Evolutionary conservation across 2,113 vertebrate species (phyloP), one percentile per base, ranked within the genome.

Genomic region (Hyperopisus bebe): DNA sequence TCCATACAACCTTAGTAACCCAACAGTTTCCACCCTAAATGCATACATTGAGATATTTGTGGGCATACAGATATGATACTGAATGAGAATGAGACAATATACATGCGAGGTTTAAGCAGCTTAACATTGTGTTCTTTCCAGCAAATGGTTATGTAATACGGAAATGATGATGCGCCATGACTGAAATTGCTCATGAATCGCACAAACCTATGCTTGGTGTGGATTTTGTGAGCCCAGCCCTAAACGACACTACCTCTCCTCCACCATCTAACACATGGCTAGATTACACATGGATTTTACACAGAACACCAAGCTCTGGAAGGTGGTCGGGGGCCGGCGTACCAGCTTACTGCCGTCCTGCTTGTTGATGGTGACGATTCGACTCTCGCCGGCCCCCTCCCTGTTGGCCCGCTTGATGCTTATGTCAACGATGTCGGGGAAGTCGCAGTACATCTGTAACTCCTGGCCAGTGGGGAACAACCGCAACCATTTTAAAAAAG

Each of bases 401-500:
- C 97, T 97, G 89, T 93, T 97, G 58, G 97, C 95, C 95, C 98
- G 98, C 87, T 99, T 99, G 94, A 99, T 96, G 94, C 96, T 98
- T 93, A 99, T 97, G 95, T 99, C 98, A 91, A 99, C 98, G 92
- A 99, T 96, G 90, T 97, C 98, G 80, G 97, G 96, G 94, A 99
- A 99, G 95, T 99, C 98, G 94, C 98, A 99, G 93, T 98, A 99
- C 0, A 95, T 95, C 93, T 99, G 96, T 88, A 98, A 94, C 93
- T 97, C 97, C 98, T 98, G 91, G 91, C 92, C 77, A 91, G 19
- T 0, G 5, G 19, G 42, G 24, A 13, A 39, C 74, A 19, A 19
- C 35, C 5, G 2, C 35, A 42, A 80, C 21, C 48, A 86, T 27
- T n/a, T 27, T 5, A 50, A 46, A 86, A 85, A 1, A 3, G 46